Evolutionary conservation across 2,113 vertebrate species (phyloP).

Genomic region (Pogona vitticeps): DNA sequence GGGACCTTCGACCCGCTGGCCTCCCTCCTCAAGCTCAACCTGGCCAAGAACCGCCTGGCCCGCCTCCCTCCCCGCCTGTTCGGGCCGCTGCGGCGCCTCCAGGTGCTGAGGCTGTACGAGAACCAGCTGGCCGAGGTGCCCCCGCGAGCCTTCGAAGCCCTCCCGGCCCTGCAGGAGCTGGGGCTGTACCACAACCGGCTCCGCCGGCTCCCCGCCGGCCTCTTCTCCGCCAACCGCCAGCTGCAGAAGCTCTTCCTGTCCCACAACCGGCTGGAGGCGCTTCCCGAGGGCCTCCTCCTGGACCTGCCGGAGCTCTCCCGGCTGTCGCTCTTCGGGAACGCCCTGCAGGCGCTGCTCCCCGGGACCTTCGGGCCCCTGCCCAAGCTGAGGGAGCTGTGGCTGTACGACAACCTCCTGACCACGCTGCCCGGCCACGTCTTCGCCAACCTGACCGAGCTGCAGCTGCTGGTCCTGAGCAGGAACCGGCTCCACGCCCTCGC

Average conservation of each 20-base stretch:
- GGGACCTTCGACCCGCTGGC: constrained; percentile 81
- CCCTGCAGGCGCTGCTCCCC: constrained; percentile 76
- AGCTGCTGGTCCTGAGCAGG: constrained; percentile 85
- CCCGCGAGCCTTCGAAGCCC: constrained; percentile 73
- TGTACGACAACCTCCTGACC: constrained; percentile 88
- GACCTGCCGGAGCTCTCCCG: constrained; percentile 79
- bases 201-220: constrained; percentile 71
- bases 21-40: constrained; percentile 78
- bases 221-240: constrained; percentile 81
- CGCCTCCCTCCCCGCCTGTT: constrained; percentile 76
- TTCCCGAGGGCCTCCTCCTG: constrained; percentile 84
- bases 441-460: constrained; percentile 81
- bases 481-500: constrained; percentile 83
- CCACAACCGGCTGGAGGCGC: constrained; percentile 80
- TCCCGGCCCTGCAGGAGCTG: constrained; percentile 79
- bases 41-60: constrained; percentile 83
- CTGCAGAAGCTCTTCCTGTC: constrained; percentile 89
- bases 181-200: constrained; percentile 89
- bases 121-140: constrained; percentile 84
- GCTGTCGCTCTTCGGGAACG: constrained; percentile 87
- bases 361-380: constrained; percentile 84
- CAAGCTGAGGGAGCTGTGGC: constrained; percentile 83
- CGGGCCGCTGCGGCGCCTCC: constrained; percentile 78
- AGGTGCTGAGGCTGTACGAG: constrained; percentile 82
- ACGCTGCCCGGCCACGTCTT: constrained; percentile 80